A percentile compares a stretch with the other conserved stretches of the same genome.
Conservation (phyloP, 2,113 vertebrate species). For the Ptilorrhoa leucosticta region DNA sequence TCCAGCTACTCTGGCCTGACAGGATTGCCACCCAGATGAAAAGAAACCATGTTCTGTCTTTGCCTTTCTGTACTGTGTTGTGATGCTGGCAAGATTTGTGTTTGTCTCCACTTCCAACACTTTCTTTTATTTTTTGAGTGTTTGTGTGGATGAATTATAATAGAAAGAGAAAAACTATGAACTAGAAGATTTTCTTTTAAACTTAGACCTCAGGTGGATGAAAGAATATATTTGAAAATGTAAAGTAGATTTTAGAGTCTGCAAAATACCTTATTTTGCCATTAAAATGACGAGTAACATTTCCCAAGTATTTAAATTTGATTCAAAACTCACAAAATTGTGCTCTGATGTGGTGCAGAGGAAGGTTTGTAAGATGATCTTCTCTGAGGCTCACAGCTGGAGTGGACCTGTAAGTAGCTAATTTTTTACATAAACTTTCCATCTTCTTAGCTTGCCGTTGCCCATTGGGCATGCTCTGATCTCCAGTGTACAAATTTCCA, state of each 20-base stretch:
- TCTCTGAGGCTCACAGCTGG: not conserved
- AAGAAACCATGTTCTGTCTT: not conserved
- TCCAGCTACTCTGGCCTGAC: not conserved
- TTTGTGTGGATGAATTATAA: not conserved
- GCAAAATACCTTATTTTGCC: not conserved
- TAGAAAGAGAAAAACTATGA: not conserved
- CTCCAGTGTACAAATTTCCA: rapidly evolving
- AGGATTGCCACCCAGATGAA: not conserved
- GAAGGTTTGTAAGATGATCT: not conserved
- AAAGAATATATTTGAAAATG: not conserved
- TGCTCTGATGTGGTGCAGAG: not conserved
- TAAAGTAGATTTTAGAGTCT: not conserved
- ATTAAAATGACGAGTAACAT: rapidly evolving
- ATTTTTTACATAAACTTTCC: rapidly evolving
- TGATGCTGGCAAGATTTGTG: not conserved
- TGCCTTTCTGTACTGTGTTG: not conserved
- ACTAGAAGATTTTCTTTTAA: not conserved
- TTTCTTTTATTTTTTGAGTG: not conserved
- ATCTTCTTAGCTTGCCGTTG: not conserved
- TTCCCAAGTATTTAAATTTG: not conserved
- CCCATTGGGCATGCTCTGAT: rapidly evolving
- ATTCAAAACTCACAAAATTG: not conserved
- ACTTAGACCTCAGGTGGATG: not conserved
- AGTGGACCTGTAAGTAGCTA: not conserved
- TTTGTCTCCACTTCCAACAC: not conserved